Conservation (phyloP, 2,113 vertebrate species). For the Pteropus alecto region DNA sequence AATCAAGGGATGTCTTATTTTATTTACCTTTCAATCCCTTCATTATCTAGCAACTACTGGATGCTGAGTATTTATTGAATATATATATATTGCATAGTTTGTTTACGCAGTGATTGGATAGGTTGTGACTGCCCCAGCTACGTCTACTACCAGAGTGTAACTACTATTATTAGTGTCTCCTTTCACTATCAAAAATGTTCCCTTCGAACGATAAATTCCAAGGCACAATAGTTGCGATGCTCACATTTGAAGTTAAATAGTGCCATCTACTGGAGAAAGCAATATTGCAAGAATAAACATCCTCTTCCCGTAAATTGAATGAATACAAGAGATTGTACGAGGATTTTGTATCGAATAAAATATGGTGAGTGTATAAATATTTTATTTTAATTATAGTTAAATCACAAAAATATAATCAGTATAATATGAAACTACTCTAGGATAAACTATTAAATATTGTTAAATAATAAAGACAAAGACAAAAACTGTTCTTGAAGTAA, state of each 20-base stretch:
- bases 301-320: background rate
- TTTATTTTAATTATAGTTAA: background rate
- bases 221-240: background rate
- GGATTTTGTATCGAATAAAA: background rate
- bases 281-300: background rate
- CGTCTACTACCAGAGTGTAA: background rate
- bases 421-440: background rate
- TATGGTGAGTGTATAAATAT: background rate
- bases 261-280: slow-evolving; percentile 57
- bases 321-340: background rate
- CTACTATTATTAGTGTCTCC: background rate
- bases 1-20: background rate
- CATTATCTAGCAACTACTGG: background rate
- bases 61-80: background rate
- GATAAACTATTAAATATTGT: background rate
- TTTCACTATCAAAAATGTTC: background rate
- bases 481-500: background rate
- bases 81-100: background rate
- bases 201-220: background rate
- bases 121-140: background rate
- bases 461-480: background rate
- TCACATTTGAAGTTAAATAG: slow-evolving; percentile 11
- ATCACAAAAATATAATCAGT: background rate
- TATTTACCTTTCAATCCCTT: background rate
- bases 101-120: background rate